These are phyloP conservation scores for Adelges cooleyi DNA, from an alignment of 1,140 invertebrate genomes.

Conservation along the genomic window DNA sequence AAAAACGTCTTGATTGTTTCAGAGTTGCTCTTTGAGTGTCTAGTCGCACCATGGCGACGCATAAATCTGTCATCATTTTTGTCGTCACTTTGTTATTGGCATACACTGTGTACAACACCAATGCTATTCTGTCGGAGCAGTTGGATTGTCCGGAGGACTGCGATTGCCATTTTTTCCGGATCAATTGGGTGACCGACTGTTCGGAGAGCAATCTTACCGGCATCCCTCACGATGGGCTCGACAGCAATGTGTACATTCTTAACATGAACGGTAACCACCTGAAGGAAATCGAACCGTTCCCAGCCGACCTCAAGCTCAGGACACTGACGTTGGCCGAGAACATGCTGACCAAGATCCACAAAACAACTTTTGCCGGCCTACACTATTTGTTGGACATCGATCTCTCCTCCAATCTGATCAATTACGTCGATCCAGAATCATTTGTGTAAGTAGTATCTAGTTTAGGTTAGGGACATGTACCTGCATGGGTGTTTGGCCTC, in stretches of 20 bases:
- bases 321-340: slow-evolving; percentile 59
- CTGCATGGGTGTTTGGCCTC: not conserved
- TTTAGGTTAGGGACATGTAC: too few relatives aligned
- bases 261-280: slow-evolving; percentile 60
- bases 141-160: slow-evolving; percentile 58
- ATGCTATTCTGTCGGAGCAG: slow-evolving; percentile 35
- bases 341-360: slow-evolving; percentile 45
- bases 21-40: not conserved
- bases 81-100: not conserved
- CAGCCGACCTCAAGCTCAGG: slow-evolving; percentile 51
- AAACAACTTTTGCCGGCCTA: slow-evolving; percentile 49
- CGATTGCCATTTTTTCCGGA: slow-evolving; percentile 61
- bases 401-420: slow-evolving; percentile 53
- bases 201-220: slow-evolving; percentile 60
- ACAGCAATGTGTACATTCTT: slow-evolving; percentile 54
- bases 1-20: not conserved
- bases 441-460: slow-evolving; percentile 48
- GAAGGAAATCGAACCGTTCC: slow-evolving; percentile 47
- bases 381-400: slow-evolving; percentile 57
- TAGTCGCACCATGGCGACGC: not conserved
- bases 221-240: slow-evolving; percentile 49
- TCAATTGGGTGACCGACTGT: slow-evolving; percentile 65
- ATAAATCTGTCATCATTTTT: slow-evolving; percentile 8
- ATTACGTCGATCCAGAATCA: slow-evolving; percentile 49
- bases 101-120: not conserved